Percentiles rank a stretch among this genome's conserved stretches.
Conservation (phyloP, 2,113 vertebrate genomes). For the Hydrochoerus hydrochaeris region DNA sequence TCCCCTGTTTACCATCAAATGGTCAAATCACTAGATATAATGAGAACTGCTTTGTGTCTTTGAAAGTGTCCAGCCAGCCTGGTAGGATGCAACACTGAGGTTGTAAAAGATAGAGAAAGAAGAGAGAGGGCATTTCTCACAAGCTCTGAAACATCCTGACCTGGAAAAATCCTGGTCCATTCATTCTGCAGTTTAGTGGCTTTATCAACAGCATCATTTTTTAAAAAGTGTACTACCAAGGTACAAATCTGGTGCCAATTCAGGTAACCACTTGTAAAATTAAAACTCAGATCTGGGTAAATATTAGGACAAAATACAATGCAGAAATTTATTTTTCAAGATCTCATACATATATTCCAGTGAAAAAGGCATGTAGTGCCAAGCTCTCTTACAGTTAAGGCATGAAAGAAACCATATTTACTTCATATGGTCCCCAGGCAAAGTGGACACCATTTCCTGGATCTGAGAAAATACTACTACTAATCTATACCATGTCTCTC, state of each 20-base stretch:
- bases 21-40: neutral
- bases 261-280: neutral
- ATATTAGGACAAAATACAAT: neutral
- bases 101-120: neutral
- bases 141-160: neutral
- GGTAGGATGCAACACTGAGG: neutral
- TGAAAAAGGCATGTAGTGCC: neutral
- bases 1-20: neutral
- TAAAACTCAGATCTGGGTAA: neutral
- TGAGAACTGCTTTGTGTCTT: neutral
- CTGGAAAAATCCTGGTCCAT: neutral
- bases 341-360: neutral
- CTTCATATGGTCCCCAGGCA: neutral
- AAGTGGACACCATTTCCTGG: neutral
- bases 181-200: neutral
- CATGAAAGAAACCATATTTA: neutral
- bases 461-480: neutral
- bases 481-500: neutral
- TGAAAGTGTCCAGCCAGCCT: neutral
- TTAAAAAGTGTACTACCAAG: neutral
- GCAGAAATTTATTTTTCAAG: neutral
- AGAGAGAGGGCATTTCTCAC: neutral
- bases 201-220: neutral
- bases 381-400: neutral
- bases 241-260: neutral